These are phyloP conservation scores for Pseudochaenichthys georgianus DNA, from an alignment of 2,797 vertebrate genomes.

Conservation along the genomic window DNA sequence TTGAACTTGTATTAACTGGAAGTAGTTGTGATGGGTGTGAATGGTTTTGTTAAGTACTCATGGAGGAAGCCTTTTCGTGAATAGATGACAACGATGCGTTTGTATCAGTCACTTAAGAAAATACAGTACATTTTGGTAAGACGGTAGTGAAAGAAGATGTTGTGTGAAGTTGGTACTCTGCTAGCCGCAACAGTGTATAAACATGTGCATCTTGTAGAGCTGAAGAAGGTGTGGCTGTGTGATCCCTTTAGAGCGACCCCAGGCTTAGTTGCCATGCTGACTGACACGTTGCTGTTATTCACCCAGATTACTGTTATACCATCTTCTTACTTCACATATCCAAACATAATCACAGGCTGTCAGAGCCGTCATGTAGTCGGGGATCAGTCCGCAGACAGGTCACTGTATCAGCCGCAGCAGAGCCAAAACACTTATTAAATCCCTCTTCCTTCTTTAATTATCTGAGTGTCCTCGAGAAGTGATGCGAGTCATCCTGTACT, in stretches of 20 bases:
- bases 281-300: slow-evolving; percentile 76
- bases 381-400: slow-evolving; percentile 77
- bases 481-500: slow-evolving; percentile 72
- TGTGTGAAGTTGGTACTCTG: background rate
- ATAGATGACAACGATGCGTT: background rate
- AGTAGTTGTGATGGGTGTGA: slow-evolving; percentile 42
- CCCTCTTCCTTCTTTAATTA: slow-evolving; percentile 80
- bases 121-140: background rate
- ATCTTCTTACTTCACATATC: slow-evolving; percentile 75
- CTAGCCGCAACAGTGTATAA: slow-evolving; percentile 29
- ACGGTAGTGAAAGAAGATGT: slow-evolving; percentile 3
- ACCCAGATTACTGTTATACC: slow-evolving; percentile 76
- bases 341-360: slow-evolving; percentile 78
- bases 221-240: slow-evolving; percentile 48
- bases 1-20: slow-evolving; percentile 73
- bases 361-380: slow-evolving; percentile 60
- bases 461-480: slow-evolving; percentile 73
- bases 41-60: slow-evolving; percentile 14
- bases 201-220: slow-evolving; percentile 30
- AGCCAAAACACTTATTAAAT: slow-evolving; percentile 78
- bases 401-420: slow-evolving; percentile 68
- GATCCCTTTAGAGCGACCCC: slow-evolving; percentile 50
- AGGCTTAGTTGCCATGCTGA: slow-evolving; percentile 64
- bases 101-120: background rate
- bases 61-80: slow-evolving; percentile 11